These are phyloP conservation scores for Oryzias celebensis DNA, from an alignment of 2,113 vertebrate species.

Conservation along the genomic window DNA sequence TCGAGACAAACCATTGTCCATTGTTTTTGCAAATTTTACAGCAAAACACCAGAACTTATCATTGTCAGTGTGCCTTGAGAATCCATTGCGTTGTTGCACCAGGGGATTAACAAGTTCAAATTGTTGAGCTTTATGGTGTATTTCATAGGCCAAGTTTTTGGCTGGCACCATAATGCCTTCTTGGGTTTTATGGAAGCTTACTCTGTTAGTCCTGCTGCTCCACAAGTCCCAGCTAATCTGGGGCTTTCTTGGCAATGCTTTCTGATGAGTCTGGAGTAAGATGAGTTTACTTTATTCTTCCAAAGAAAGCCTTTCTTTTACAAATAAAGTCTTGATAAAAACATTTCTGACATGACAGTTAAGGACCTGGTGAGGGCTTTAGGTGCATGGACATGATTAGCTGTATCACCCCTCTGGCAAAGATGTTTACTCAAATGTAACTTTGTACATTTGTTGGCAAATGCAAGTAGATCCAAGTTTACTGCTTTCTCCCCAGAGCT, in stretches of 20 bases:
- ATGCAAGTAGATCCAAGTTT: conserved; percentile 56
- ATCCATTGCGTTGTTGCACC: conserved; percentile 18
- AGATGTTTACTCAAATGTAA: conserved; percentile 13
- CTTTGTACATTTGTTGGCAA: conserved; percentile 26
- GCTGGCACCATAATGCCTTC: conserved; percentile 53
- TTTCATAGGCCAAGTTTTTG: conserved; percentile 63
- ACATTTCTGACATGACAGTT: not conserved
- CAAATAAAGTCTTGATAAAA: conserved; percentile 23
- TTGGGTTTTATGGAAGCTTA: conserved; percentile 61
- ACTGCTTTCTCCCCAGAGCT: conserved; percentile 36
- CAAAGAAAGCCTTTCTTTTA: conserved; percentile 32
- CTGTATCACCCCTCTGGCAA: conserved; percentile 10
- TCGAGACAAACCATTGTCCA: too few relatives aligned
- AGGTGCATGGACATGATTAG: conserved; percentile 2
- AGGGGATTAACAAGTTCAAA: conserved; percentile 30
- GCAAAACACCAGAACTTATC: conserved; percentile 9
- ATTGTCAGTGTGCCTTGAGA: conserved; percentile 26
- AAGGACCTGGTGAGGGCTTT: conserved; percentile 7
- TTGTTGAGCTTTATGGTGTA: conserved; percentile 37
- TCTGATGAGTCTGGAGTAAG: conserved; percentile 61
- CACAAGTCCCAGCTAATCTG: conserved; percentile 59
- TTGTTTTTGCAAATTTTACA: not conserved
- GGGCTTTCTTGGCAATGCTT: conserved; percentile 52
- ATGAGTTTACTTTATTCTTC: conserved; percentile 6
- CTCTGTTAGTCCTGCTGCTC: conserved; percentile 52